A percentile compares a stretch with the other conserved stretches of the same genome.
Evolutionary conservation across 2,888 invertebrate species (phyloP).

Genomic region (Cantharis rufa): DNA sequence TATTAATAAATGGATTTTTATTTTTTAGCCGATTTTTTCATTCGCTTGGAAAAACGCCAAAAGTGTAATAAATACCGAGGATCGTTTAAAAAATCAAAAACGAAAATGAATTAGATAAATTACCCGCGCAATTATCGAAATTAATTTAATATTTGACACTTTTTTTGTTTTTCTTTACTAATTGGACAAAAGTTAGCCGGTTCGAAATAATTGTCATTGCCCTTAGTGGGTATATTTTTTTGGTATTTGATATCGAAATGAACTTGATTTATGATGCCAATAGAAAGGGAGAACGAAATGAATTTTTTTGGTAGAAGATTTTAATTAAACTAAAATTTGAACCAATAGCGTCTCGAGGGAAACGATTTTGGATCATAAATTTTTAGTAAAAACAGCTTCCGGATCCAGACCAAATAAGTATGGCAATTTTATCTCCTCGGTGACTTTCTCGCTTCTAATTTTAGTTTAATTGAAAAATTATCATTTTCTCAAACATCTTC

Average conservation of each 20-base stretch:
- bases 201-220: not conserved
- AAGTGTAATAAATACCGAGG: not conserved
- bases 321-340: not conserved
- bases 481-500: not conserved
- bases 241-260: not conserved
- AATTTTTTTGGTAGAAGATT: not conserved
- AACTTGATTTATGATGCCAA: not conserved
- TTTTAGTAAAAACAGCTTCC: not conserved
- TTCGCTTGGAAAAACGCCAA: not conserved
- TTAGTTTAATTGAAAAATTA: not conserved
- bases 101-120: not conserved
- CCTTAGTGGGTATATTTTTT: not conserved
- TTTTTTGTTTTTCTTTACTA: not conserved
- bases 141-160: not conserved
- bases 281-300: not conserved
- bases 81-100: not conserved
- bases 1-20: not conserved
- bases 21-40: not conserved
- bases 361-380: not conserved
- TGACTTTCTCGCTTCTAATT: not conserved
- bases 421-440: not conserved
- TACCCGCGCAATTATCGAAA: not conserved
- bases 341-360: not conserved
- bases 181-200: not conserved
- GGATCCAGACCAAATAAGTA: not conserved